phyloP scores from a whole-genome alignment of 2,797 vertebrate species.

The Mycteria americana region DNA sequence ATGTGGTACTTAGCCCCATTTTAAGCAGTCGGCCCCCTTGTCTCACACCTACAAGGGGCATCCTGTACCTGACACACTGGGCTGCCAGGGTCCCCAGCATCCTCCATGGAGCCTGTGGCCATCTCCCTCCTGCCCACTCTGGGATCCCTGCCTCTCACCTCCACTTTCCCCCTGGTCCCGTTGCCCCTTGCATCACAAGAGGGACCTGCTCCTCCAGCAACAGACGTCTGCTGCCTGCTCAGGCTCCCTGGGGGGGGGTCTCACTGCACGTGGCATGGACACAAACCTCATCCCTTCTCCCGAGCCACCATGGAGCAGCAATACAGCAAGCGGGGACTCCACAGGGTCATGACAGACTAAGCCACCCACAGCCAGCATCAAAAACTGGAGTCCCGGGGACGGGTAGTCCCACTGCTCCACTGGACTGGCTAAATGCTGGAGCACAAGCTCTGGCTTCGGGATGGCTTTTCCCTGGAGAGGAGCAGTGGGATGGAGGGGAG shows the following conservation, averaged over 20 bases:
- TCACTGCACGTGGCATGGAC: rapidly evolving
- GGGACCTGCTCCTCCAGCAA: background rate
- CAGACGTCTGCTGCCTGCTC: background rate
- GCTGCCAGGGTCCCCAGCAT: background rate
- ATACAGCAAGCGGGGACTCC: background rate
- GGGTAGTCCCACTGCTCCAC: background rate
- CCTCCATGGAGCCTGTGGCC: rapidly evolving
- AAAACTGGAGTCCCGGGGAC: rapidly evolving
- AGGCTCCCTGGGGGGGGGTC: no score
- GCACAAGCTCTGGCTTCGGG: background rate
- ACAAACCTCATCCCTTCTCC: background rate
- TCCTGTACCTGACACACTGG: rapidly evolving
- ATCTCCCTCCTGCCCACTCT: rapidly evolving
- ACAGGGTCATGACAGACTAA: rapidly evolving
- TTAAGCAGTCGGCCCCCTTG: rapidly evolving
- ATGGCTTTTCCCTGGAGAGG: background rate
- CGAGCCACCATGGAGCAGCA: background rate
- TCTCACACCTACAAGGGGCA: background rate
- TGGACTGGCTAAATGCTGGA: background rate
- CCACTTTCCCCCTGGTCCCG: rapidly evolving
- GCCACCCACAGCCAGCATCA: background rate
- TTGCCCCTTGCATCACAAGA: rapidly evolving
- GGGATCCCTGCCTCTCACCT: background rate
- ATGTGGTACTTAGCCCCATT: rapidly evolving
- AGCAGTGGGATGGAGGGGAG: background rate